phyloP scores from a whole-genome alignment of 2,113 vertebrate genomes.

The Brachypteracias leptosomus region DNA sequence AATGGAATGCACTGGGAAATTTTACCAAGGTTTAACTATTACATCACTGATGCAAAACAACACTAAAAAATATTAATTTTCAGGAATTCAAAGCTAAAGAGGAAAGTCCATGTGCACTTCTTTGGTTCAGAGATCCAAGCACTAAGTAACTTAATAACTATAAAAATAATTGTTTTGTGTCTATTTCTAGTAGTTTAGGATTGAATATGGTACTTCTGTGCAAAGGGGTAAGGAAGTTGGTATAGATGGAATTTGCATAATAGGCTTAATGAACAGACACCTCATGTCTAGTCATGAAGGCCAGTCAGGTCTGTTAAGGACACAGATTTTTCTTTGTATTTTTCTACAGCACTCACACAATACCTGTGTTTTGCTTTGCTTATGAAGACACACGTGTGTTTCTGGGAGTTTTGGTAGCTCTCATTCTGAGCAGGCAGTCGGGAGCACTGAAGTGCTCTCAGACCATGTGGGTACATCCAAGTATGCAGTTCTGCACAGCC shows the following conservation, averaged over 20 bases:
- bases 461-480: fast-evolving
- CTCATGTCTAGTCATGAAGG: not conserved
- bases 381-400: fast-evolving
- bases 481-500: fast-evolving
- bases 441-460: not conserved
- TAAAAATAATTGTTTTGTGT: not conserved
- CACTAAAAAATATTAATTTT: not conserved
- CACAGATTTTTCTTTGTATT: not conserved
- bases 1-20: not conserved
- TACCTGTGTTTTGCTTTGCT: not conserved
- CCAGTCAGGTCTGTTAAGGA: not conserved
- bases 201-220: not conserved
- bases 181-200: not conserved
- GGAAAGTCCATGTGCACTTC: not conserved
- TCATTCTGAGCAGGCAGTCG: not conserved
- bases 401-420: not conserved
- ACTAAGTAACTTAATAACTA: not conserved
- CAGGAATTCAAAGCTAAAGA: not conserved
- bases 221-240: not conserved
- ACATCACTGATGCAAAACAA: not conserved
- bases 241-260: not conserved
- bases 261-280: not conserved
- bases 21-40: not conserved
- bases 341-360: not conserved
- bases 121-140: not conserved